phyloP scores from a whole-genome alignment of 2,113 vertebrate species.

The Ictidomys tridecemlineatus region DNA sequence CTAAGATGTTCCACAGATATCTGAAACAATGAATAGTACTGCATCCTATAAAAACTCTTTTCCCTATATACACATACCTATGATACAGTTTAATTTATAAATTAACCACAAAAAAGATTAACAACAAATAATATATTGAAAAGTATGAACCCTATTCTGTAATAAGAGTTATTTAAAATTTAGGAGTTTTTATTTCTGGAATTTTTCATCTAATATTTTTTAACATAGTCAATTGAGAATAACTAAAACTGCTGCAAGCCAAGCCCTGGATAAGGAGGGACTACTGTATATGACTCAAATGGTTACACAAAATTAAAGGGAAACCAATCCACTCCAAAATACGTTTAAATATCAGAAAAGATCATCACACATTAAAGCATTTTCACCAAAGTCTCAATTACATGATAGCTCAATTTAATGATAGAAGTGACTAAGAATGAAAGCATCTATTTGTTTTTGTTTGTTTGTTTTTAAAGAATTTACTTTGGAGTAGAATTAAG shows the following conservation, averaged over 20 bases:
- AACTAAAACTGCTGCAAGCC: neutral
- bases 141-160: neutral
- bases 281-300: neutral
- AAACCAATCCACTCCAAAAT: constrained; percentile 31
- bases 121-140: neutral
- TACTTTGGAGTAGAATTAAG: neutral
- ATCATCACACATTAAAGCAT: neutral
- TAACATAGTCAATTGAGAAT: neutral
- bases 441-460: neutral
- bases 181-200: neutral
- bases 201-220: constrained; percentile 9
- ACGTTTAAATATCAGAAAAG: neutral
- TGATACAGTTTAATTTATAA: constrained; percentile 3
- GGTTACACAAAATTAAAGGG: neutral
- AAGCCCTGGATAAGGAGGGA: neutral
- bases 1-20: neutral
- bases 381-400: neutral
- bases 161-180: neutral
- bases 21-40: neutral
- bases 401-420: too few relatives aligned
- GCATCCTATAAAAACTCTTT: neutral
- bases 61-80: neutral
- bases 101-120: neutral
- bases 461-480: neutral
- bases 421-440: neutral